A percentile compares a stretch with the other conserved stretches of the same genome.
Conservation (phyloP, 2,113 vertebrate genomes). For the Penelope pileata region DNA sequence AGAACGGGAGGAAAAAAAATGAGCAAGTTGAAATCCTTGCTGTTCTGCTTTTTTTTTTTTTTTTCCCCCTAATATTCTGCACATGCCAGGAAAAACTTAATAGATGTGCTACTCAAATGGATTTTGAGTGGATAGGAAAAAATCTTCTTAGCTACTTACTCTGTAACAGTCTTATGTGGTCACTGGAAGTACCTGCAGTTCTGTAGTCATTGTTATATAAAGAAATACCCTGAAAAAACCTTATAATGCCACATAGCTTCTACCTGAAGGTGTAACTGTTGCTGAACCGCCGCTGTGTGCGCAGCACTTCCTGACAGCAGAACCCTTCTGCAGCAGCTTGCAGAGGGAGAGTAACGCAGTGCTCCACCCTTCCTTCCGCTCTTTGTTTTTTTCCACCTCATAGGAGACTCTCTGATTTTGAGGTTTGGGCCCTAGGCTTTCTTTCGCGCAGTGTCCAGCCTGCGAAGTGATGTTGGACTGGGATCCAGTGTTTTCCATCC, state of each 20-base stretch:
- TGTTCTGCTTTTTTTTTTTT: background rate
- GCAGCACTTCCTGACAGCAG: constrained; percentile 26
- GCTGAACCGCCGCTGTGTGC: background rate
- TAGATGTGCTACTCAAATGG: background rate
- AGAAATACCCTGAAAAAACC: background rate
- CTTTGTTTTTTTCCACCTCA: constrained; percentile 63
- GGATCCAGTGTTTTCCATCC: background rate
- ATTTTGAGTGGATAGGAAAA: background rate
- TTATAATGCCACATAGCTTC: background rate
- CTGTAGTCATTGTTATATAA: background rate
- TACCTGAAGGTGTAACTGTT: background rate
- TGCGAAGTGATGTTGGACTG: background rate
- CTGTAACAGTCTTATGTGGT: background rate
- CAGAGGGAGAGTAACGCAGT: background rate
- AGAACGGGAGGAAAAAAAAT: fast-evolving
- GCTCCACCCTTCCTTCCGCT: constrained; percentile 72
- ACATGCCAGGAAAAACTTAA: background rate
- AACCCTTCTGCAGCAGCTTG: background rate
- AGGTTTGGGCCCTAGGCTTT: background rate
- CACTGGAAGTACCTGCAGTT: background rate
- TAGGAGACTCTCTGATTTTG: constrained; percentile 35
- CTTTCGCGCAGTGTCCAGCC: background rate
- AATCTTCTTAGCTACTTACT: background rate
- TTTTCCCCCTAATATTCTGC: background rate
- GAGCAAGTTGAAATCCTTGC: background rate